Conservation (phyloP, 1,140 invertebrate genomes). For the Bombus breviceps region DNA sequence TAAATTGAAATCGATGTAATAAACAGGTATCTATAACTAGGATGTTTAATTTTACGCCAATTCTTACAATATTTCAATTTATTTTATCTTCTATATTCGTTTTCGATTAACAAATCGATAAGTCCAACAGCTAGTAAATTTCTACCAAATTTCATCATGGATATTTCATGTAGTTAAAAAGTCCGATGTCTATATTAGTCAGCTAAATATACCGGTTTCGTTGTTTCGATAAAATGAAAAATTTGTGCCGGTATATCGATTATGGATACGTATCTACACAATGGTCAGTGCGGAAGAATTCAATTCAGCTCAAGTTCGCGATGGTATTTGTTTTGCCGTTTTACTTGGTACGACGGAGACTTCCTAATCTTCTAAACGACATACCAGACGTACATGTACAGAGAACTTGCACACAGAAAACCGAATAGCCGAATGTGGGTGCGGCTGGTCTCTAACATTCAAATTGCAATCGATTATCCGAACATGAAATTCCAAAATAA, state of each 20-base stretch:
- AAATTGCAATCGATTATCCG: conserved; percentile 52
- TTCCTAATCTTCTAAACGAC: conserved; percentile 4
- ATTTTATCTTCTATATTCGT: too few relatives aligned
- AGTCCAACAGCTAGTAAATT: not conserved
- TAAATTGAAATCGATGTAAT: not conserved
- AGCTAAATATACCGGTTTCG: too few relatives aligned
- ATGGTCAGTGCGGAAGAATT: not conserved
- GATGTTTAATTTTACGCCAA: too few relatives aligned
- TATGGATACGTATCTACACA: not conserved
- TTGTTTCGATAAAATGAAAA: too few relatives aligned
- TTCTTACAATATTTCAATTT: too few relatives aligned
- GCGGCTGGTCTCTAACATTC: conserved; percentile 10
- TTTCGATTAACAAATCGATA: not conserved
- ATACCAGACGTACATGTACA: not conserved
- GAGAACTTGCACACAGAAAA: not conserved
- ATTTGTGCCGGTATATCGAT: not conserved
- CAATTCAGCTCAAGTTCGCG: not conserved
- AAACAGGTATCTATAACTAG: too few relatives aligned
- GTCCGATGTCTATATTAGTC: not conserved
- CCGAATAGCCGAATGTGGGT: conserved; percentile 16
- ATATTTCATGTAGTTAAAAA: not conserved
- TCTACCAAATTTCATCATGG: too few relatives aligned
- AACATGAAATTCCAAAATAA: conserved; percentile 50
- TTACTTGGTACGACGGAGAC: not conserved
- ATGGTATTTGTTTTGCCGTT: conserved; percentile 6